These are phyloP conservation scores for Drosophila paucipuncta DNA, from an alignment of 2,888 invertebrate genomes.

Conservation along the genomic window DNA sequence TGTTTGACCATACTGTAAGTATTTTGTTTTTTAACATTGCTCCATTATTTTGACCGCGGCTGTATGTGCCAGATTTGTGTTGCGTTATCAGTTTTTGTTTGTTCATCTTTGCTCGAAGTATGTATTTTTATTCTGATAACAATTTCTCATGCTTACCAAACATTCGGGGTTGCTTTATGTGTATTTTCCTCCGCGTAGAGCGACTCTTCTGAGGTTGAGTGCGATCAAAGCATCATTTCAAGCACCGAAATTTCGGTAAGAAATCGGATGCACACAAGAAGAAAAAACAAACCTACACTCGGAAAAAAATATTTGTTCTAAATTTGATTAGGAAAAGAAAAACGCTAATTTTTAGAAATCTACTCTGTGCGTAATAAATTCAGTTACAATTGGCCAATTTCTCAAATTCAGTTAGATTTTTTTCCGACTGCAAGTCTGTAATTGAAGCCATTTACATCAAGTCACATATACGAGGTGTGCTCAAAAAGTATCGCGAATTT, in stretches of 20 bases:
- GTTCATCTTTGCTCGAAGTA: slow-evolving; percentile 41
- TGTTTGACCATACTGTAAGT: background rate
- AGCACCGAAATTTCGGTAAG: slow-evolving; percentile 89
- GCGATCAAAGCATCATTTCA: slow-evolving; percentile 88
- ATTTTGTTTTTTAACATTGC: background rate
- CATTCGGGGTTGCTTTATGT: slow-evolving; percentile 37
- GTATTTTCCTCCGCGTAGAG: slow-evolving; percentile 84
- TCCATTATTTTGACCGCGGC: background rate
- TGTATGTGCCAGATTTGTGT: slow-evolving; percentile 31
- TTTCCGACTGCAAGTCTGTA: background rate
- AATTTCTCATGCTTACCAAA: slow-evolving; percentile 56
- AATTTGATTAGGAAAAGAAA: background rate
- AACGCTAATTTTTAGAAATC: background rate
- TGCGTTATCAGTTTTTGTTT: slow-evolving; percentile 55
- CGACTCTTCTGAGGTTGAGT: slow-evolving; percentile 88
- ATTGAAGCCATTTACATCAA: background rate
- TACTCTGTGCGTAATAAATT: too few species aligned
- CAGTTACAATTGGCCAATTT: background rate
- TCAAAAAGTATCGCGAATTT: too few species aligned
- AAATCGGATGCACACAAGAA: slow-evolving; percentile 36
- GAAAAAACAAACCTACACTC: background rate
- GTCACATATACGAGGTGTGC: background rate
- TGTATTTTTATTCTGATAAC: slow-evolving; percentile 56
- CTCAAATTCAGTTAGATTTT: background rate
- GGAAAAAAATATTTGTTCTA: background rate